Conservation (phyloP, 2,797 vertebrate species). For the Octomys mimax region DNA sequence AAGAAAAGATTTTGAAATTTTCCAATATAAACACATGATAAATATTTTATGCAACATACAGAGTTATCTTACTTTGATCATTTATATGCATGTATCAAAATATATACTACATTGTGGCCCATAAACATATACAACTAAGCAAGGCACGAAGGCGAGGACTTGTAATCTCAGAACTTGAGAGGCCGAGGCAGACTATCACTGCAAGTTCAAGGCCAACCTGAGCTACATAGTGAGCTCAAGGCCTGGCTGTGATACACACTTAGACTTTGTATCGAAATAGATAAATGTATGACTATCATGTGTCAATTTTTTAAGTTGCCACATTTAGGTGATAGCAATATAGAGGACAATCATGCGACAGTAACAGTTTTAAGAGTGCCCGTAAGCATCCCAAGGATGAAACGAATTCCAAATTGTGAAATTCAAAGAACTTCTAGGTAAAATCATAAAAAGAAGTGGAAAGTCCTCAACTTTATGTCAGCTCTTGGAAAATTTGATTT, state of each 20-base stretch:
- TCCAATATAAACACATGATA: neutral
- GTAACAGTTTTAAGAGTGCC: neutral
- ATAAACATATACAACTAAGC: neutral
- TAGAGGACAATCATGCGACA: neutral
- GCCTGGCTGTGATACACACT: neutral
- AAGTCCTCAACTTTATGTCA: neutral
- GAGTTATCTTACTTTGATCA: neutral
- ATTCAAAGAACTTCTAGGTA: constrained; percentile 11
- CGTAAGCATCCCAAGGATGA: neutral
- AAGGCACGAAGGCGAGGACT: neutral
- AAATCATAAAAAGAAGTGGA: neutral
- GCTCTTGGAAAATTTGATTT: constrained; percentile 49
- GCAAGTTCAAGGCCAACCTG: neutral
- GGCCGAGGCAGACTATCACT: neutral
- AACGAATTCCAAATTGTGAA: neutral
- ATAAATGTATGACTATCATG: neutral
- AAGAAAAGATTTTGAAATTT: neutral
- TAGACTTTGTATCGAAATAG: neutral
- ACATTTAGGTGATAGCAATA: neutral
- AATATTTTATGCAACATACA: neutral
- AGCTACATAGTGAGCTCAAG: neutral
- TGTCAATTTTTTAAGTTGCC: neutral
- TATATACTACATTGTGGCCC: neutral
- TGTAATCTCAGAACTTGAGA: neutral
- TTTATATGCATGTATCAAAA: neutral